Conservation (phyloP, 2,113 vertebrate species). For the Lanius collurio region DNA sequence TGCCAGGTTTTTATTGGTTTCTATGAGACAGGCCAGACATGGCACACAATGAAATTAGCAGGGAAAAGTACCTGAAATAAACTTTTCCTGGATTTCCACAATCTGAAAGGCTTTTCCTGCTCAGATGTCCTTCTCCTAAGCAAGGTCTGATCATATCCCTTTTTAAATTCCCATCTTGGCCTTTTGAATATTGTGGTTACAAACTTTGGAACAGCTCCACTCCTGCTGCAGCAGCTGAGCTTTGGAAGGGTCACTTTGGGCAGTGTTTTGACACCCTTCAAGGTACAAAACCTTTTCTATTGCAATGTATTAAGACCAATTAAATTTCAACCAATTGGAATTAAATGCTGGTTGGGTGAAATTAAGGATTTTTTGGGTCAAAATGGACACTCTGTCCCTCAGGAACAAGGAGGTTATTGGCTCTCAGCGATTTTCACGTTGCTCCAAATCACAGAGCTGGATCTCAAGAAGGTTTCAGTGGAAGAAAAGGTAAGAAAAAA, state of each 20-base stretch:
- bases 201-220: background rate
- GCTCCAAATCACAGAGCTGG: slow-evolving; percentile 81
- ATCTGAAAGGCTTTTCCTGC: background rate
- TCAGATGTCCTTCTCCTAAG: background rate
- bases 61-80: background rate
- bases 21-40: fast-evolving
- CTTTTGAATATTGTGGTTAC: background rate
- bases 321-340: background rate
- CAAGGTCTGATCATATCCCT: background rate
- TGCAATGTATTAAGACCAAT: background rate
- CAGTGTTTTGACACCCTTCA: background rate
- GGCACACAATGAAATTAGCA: background rate
- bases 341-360: background rate
- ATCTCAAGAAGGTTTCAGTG: slow-evolving; percentile 80
- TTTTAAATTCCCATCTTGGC: background rate
- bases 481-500: slow-evolving; percentile 86
- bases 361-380: background rate
- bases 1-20: background rate
- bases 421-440: slow-evolving; percentile 81
- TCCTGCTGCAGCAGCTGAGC: background rate
- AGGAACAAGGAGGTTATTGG: slow-evolving; percentile 86
- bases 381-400: background rate
- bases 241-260: background rate
- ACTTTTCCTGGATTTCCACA: background rate
- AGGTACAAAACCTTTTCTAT: background rate